Evolutionary conservation across 2,888 invertebrate species (phyloP), one percentile per base, ranked within the genome.

Genomic region (Drosophila paracracens): DNA sequence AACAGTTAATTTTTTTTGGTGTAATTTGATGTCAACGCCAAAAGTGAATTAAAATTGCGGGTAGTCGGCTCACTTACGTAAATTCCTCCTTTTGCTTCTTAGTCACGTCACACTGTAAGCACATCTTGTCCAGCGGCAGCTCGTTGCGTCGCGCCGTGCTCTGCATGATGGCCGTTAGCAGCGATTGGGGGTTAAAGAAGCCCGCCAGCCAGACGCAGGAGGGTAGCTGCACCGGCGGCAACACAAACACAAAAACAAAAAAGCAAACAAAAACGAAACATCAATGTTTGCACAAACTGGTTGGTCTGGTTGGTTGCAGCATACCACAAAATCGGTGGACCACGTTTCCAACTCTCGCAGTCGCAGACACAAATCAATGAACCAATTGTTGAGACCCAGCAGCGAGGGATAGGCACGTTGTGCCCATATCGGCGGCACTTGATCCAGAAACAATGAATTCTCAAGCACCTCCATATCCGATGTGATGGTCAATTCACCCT

Each of bases 91-190:
- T 97, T 92, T 96, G 96, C 92, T 99, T 99, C 94, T 99, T 99
- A 10, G 99, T 99, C 66, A 99, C 99, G 93, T 99, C 99, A 92
- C 98, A 98, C 91, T 98, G 98, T 25, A 99, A 94, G 92, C 98
- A 98, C 98, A 99, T 99, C 94, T 98, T 98, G 93, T 99, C 99
- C 52, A 99, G 94, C 0, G 99, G 99, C 85, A 98, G 94, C 92
- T 98, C 97, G 90, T 98, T 97, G 91, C 97, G 96, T 36, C 99
- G 95, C 0, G 99, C 99, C 36, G 98, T 98, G 89, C 98, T 98
- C 94, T 99, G 99, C 98, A 99, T 99, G 89, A 99, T 99, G 56
- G 99, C 99, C 0, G 99, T 99, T 68, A 99, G 94, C 87, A 99
- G 95, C 46, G 98, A 98, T 93, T 99, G 99, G 0, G 99, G 99